Evolutionary conservation across 2,797 vertebrate species (phyloP).

Genomic region (Thalassophryne amazonica): DNA sequence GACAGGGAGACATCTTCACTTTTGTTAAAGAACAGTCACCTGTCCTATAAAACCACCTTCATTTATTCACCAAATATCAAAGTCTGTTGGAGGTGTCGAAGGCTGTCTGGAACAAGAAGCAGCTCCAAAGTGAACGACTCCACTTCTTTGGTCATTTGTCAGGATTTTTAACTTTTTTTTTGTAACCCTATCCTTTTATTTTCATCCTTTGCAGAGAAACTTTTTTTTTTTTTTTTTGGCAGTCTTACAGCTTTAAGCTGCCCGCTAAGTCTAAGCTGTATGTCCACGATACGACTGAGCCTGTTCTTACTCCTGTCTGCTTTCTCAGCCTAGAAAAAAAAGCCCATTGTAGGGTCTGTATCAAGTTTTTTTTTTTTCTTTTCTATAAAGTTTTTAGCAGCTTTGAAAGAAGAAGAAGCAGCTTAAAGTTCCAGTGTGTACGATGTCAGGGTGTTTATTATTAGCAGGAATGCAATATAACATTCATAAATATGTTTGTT

Average conservation of each 20-base stretch:
- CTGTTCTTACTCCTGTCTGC: constrained; percentile 38
- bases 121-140: background rate
- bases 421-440: too few species aligned
- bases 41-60: constrained; percentile 36
- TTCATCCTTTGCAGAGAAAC: background rate
- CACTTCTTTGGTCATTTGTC: constrained; percentile 4
- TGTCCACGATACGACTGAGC: constrained; percentile 54
- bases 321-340: constrained; percentile 46
- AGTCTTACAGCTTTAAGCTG: constrained; percentile 40
- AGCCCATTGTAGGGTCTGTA: constrained; percentile 43
- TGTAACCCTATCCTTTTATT: constrained; percentile 10
- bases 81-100: constrained; percentile 46
- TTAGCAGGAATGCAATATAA: too few species aligned
- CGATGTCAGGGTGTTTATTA: too few species aligned
- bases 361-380: constrained; percentile 11
- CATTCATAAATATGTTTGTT: too few species aligned
- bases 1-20: constrained; percentile 41
- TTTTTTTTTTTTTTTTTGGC: constrained; percentile 8
- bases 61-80: constrained; percentile 43
- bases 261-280: constrained; percentile 56
- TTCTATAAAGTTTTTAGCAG: constrained; percentile 42
- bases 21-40: constrained; percentile 18
- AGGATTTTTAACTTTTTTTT: constrained; percentile 7
- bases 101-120: constrained; percentile 21
- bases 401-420: constrained; percentile 30